phyloP scores from a whole-genome alignment of 1,140 invertebrate species.

The Cepaea nemoralis region DNA sequence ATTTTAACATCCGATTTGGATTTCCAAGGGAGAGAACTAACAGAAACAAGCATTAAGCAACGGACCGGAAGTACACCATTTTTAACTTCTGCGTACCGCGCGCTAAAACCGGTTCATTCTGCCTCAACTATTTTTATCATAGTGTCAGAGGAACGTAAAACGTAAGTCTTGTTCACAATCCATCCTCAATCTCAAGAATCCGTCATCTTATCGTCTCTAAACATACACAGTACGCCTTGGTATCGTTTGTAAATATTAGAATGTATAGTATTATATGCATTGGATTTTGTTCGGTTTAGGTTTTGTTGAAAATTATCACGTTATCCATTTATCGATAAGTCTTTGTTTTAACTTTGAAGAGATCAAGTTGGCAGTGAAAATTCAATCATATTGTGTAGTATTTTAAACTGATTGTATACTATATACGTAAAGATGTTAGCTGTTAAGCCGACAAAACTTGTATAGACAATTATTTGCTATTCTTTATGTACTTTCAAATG shows the following conservation, averaged over 20 bases:
- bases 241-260: neutral
- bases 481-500: neutral
- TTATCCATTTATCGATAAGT: slow-evolving; percentile 1
- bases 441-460: neutral
- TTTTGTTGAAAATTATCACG: neutral
- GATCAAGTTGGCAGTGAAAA: neutral
- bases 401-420: neutral
- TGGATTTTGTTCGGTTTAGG: neutral
- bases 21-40: too few relatives aligned
- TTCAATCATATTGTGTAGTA: neutral
- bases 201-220: neutral
- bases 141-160: neutral
- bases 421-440: neutral
- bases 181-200: neutral
- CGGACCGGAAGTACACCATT: neutral
- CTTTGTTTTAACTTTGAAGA: neutral
- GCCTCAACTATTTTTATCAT: neutral
- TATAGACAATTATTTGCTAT: neutral
- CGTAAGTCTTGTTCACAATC: neutral
- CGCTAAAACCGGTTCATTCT: slow-evolving; percentile 5
- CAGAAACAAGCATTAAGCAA: too few relatives aligned
- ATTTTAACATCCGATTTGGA: too few relatives aligned
- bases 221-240: neutral
- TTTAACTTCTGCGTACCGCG: neutral
- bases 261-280: neutral